Base-by-base conservation (phyloP, 2,113 vertebrate genomes). In the Dendrocopos noguchii region DNA sequence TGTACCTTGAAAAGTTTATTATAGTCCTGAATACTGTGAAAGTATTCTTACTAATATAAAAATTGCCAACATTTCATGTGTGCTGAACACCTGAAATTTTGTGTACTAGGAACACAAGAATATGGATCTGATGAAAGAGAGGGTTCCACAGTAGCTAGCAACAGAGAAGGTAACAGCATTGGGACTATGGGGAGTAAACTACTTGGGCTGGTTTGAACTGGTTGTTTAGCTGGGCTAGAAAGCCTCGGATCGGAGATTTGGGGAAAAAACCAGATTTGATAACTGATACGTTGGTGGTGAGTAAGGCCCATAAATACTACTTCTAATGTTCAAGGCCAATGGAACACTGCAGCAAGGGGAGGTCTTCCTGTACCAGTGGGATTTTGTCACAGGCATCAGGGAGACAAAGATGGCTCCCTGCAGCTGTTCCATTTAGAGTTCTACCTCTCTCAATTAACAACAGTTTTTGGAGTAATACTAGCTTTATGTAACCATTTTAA, bases 291-390 rank as follows among this genome's bases (percentile, higher is more conserved):
- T 16, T 80, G 22, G 3, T 75, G 15, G 33, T 46, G 28, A 50
- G 55, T 28, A 42, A 84, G 22, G 25, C 56, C 39, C 17, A 4
- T 16, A 31, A 53, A 52, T 21, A 9, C 68, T 46, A 1, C 44
- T 84, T 75, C 39, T 12, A 39, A 18, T 20, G 16, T 29, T 44
- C 28, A 72, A 50, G 33, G 34, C 27, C 36, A 29, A 21, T 29
- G 46, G 34, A 80, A 31, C 7, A 3, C 8, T 11, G 33, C 4
- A 31, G 33, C 0, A 4, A 52, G 36, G 1, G 1, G 15, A 17
- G 20, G 31, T 8, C 24, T 91, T 83, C n/a, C 47, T 85, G n/a
- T 33, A 21, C 20, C 15, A 10, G 21, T 10, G 22, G 21, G 14
- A 33, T 88, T 86, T 91, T 87, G 16, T 50, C 29, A 31, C 4